A percentile compares a stretch with the other conserved stretches of the same genome.
Evolutionary conservation across 2,888 invertebrate species (phyloP).

Genomic region (Bugulina stolonifera): DNA sequence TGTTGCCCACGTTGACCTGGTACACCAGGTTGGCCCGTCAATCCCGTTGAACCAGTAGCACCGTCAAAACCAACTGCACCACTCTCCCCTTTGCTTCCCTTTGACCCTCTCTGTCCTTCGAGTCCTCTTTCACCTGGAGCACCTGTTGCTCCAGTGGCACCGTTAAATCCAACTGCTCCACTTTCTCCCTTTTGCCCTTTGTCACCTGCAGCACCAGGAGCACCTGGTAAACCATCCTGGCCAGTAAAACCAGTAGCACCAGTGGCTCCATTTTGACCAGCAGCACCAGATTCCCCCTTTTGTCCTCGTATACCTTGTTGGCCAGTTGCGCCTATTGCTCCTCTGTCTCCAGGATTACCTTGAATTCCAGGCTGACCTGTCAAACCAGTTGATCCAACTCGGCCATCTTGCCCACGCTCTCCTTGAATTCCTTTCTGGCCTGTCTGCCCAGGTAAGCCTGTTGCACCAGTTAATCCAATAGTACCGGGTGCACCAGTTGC

Average conservation of each 20-base stretch:
- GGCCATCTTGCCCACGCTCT: conserved; percentile 19
- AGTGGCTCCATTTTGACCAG: conserved; percentile 26
- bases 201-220: conserved; percentile 24
- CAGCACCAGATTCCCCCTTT: conserved; percentile 25
- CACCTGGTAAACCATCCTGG: conserved; percentile 15
- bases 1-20: conserved; percentile 27
- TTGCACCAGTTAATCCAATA: background rate
- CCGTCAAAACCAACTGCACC: conserved; percentile 24
- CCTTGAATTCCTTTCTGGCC: conserved; percentile 26
- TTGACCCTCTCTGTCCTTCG: conserved; percentile 17
- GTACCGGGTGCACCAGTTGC: background rate
- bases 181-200: conserved; percentile 24
- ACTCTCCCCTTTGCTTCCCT: conserved; percentile 28
- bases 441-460: background rate
- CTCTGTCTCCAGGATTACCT: conserved; percentile 27
- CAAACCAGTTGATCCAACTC: conserved; percentile 19
- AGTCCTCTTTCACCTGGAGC: conserved; percentile 21
- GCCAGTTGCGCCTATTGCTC: conserved; percentile 29
- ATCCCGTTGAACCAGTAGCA: conserved; percentile 27
- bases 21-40: conserved; percentile 26
- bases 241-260: conserved; percentile 27
- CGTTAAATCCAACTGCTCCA: conserved; percentile 2
- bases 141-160: conserved; percentile 23
- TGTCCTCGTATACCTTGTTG: conserved; percentile 27
- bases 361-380: conserved; percentile 24